These are phyloP conservation scores for Lycaena phlaeas DNA, from an alignment of 2,888 invertebrate species.

Conservation along the genomic window DNA sequence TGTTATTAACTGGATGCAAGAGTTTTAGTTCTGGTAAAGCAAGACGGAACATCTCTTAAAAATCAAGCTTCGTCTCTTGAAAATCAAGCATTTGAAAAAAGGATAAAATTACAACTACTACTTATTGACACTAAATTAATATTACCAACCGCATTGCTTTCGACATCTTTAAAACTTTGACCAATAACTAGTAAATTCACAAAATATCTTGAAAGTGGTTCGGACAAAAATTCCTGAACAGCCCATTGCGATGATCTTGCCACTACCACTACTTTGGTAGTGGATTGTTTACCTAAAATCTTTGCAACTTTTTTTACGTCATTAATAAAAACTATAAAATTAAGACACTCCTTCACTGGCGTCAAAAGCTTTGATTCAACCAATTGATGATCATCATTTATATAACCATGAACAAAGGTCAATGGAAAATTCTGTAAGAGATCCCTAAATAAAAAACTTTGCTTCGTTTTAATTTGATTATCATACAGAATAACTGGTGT, in stretches of 20 bases:
- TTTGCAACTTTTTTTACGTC: slow-evolving; percentile 74
- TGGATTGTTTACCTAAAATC: slow-evolving; percentile 75
- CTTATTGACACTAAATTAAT: neutral
- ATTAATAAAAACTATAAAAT: slow-evolving; percentile 78
- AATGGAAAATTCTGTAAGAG: slow-evolving; percentile 72
- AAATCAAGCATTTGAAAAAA: no score
- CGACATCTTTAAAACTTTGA: slow-evolving; percentile 74
- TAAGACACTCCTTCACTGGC: slow-evolving; percentile 67
- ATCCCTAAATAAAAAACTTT: slow-evolving; percentile 70
- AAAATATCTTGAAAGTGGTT: slow-evolving; percentile 75
- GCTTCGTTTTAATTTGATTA: slow-evolving; percentile 64
- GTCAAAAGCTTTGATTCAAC: slow-evolving; percentile 54
- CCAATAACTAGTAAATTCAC: slow-evolving; percentile 80
- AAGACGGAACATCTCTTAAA: no score
- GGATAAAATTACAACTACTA: no score
- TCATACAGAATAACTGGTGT: slow-evolving; percentile 80
- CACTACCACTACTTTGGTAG: slow-evolving; percentile 77
- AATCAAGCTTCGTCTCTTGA: no score
- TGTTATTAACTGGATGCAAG: no score
- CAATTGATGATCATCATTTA: slow-evolving; percentile 60
- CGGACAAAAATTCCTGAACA: slow-evolving; percentile 78
- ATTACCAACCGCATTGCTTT: slow-evolving; percentile 51
- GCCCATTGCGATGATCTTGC: slow-evolving; percentile 83
- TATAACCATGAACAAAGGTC: slow-evolving; percentile 75
- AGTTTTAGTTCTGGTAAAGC: no score